These are phyloP conservation scores for Seira musarum DNA, from an alignment of 2,888 invertebrate genomes.

Conservation along the genomic window DNA sequence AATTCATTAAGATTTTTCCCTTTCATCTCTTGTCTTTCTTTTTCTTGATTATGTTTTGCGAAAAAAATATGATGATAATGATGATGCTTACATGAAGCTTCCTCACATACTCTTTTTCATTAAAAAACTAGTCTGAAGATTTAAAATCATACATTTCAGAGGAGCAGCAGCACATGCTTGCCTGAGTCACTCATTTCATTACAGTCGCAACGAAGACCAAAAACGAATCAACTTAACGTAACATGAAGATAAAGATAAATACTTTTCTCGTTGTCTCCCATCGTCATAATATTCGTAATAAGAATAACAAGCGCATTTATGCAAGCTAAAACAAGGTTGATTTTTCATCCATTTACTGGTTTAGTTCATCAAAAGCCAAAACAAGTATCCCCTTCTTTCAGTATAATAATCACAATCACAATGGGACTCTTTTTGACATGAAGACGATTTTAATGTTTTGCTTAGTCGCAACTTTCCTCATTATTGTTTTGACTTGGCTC, in stretches of 20 bases:
- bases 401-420: too few relatives aligned
- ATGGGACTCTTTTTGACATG: neutral
- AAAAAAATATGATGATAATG: conserved; percentile 3
- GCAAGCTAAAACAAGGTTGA: neutral
- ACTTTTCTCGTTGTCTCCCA: neutral
- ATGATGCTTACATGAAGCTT: conserved; percentile 26
- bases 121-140: neutral
- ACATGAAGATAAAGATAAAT: neutral
- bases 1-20: conserved; percentile 30
- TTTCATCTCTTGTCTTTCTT: conserved; percentile 1
- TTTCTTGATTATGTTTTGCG: conserved; percentile 24
- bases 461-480: neutral
- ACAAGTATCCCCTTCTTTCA: neutral
- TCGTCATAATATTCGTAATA: neutral
- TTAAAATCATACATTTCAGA: neutral
- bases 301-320: neutral
- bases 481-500: neutral
- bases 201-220: neutral
- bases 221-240: neutral
- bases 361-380: neutral
- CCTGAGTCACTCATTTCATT: too few relatives aligned
- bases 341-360: neutral
- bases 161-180: neutral
- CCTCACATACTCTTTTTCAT: conserved; percentile 35
- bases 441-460: neutral